phyloP scores from a whole-genome alignment of 2,113 vertebrate species.

The Apus apus region DNA sequence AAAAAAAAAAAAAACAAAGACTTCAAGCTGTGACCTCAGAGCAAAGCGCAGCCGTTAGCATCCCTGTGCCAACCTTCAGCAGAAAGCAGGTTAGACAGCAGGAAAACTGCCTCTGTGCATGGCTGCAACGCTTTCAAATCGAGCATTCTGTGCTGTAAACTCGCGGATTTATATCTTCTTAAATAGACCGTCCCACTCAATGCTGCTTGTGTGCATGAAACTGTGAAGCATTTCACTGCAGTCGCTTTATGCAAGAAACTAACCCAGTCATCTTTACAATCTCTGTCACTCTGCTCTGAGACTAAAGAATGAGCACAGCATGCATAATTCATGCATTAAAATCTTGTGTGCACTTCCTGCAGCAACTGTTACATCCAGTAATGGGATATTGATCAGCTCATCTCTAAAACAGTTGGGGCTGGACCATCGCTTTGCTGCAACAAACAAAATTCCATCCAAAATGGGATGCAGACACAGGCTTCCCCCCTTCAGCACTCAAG shows the following conservation, averaged over 20 bases:
- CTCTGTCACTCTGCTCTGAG: conserved; percentile 68
- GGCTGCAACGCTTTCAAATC: conserved; percentile 72
- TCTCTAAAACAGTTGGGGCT: conserved; percentile 75
- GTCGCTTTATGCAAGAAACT: conserved; percentile 78
- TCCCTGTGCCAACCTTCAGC: conserved; percentile 72
- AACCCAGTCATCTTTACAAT: conserved; percentile 74
- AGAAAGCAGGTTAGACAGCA: conserved; percentile 73
- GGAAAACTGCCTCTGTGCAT: conserved; percentile 54
- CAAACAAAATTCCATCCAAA: conserved; percentile 56
- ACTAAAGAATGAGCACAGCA: conserved; percentile 77
- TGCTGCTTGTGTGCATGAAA: conserved; percentile 74
- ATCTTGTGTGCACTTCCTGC: conserved; percentile 82
- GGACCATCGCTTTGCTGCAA: conserved; percentile 75
- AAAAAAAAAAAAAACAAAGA: conserved; percentile 73
- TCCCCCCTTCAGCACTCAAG: conserved; percentile 46
- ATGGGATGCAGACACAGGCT: conserved; percentile 23
- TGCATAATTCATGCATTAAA: conserved; percentile 88
- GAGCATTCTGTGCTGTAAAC: conserved; percentile 71
- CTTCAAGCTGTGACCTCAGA: conserved; percentile 87
- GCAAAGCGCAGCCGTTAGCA: conserved; percentile 69
- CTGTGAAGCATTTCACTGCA: conserved; percentile 79
- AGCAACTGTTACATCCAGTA: conserved; percentile 76
- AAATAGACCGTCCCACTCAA: conserved; percentile 71
- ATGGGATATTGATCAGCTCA: conserved; percentile 85
- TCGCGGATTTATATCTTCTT: conserved; percentile 68